Evolutionary conservation across 2,797 vertebrate species (phyloP).

Genomic region (Heterohyrax brucei): DNA sequence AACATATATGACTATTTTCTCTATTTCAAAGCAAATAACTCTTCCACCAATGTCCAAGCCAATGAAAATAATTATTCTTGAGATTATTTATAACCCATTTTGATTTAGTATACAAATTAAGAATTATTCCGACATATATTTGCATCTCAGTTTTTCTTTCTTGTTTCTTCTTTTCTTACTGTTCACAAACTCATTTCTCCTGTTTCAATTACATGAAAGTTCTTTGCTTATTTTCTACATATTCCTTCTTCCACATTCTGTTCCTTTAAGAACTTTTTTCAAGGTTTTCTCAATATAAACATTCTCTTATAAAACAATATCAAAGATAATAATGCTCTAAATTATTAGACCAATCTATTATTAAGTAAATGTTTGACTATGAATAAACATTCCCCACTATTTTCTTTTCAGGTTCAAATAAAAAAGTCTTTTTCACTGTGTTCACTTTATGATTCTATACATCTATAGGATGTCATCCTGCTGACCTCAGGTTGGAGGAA

Average conservation of each 20-base stretch:
- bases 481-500: too few relatives aligned
- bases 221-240: background rate
- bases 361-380: background rate
- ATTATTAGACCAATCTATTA: background rate
- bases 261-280: background rate
- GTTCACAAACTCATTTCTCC: background rate
- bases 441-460: background rate
- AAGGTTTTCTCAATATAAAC: slow-evolving; percentile 18
- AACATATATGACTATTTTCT: background rate
- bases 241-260: background rate
- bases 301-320: slow-evolving; percentile 46
- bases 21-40: background rate
- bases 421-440: background rate
- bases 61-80: slow-evolving; percentile 48
- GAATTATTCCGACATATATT: background rate
- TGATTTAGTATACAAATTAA: background rate
- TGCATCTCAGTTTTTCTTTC: background rate
- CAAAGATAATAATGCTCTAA: slow-evolving; percentile 39
- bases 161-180: background rate
- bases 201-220: background rate
- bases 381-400: background rate
- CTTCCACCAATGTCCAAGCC: background rate
- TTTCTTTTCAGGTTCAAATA: slow-evolving; percentile 25
- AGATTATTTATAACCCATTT: slow-evolving; percentile 30
- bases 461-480: too few relatives aligned